Evolutionary conservation across 2,888 invertebrate genomes (phyloP), one percentile per base, ranked within the genome.

Genomic region (Eristalis pertinax): DNA sequence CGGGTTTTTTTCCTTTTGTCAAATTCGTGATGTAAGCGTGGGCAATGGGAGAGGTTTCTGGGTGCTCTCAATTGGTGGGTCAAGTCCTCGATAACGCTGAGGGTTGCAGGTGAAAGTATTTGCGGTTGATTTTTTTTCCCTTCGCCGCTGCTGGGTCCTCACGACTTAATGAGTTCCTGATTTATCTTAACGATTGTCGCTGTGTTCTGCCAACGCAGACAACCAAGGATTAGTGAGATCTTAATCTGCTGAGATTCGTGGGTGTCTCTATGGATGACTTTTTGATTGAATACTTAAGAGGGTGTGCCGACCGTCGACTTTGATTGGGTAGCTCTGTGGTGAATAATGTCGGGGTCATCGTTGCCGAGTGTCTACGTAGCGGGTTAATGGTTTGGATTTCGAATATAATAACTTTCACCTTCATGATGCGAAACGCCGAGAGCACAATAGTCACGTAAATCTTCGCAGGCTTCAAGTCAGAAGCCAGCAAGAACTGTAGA

Each of bases 171-270:
- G 65, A 72, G 72, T 76, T 76, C 68, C n/a, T 43, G 63, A 60
- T 68, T 81, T 80, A 72, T 68, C 43, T 41, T 62, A 11, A 24
- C 63, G 81, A 85, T 77, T 81, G 56, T 73, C 72, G 43, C 41
- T 75, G 79, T 41, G 68, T 72, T 41, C 62, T 72, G 68, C 26
- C 22, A 50, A 81, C 67, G 58, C 60, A 58, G 63, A 58, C 35
- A 32, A 60, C 50, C 32, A n/a, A 22, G 50, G 35, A 60, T 60
- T 60, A 8, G 50, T 50, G 8, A 8, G 19, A 50, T 50, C 50
- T 50, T 19, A 19, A 43, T 32, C 32, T 32, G 32, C 8, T 10
- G 43, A 5, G 43, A n/a, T n/a, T 15, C n/a, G 50, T n/a, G 50
- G 50, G 7, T n/a, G n/a, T n/a, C 19, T 19, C 19, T 8, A 2